Conservation (phyloP, 2,113 vertebrate genomes). For the Condylura cristata region DNA sequence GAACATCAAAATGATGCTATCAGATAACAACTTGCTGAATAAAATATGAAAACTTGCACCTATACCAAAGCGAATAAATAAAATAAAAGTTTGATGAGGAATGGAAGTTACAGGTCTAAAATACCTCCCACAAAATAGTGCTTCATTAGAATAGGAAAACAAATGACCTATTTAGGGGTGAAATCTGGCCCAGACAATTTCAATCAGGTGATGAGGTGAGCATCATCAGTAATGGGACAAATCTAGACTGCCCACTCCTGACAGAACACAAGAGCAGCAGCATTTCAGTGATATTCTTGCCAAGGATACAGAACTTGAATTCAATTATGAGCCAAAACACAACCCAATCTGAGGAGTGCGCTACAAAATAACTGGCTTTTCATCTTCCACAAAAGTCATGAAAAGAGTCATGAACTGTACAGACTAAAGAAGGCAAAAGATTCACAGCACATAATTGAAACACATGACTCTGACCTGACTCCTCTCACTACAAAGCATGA, state of each 20-base stretch:
- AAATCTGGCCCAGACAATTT: background rate
- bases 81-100: background rate
- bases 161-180: background rate
- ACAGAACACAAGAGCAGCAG: background rate
- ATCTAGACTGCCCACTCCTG: fast-evolving
- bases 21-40: background rate
- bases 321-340: background rate
- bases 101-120: background rate
- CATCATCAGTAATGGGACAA: no score
- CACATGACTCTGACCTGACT: background rate
- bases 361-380: background rate
- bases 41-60: background rate
- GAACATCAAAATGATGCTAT: background rate
- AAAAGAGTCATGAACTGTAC: background rate
- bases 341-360: background rate
- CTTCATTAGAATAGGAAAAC: background rate
- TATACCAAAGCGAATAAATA: background rate
- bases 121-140: background rate
- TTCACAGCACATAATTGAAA: background rate
- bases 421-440: background rate
- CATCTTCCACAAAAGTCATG: background rate
- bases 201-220: background rate
- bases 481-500: background rate
- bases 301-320: background rate
- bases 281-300: background rate